Evolutionary conservation across 2,888 invertebrate genomes (phyloP).

Genomic region (Eustalomyia histrio): DNA sequence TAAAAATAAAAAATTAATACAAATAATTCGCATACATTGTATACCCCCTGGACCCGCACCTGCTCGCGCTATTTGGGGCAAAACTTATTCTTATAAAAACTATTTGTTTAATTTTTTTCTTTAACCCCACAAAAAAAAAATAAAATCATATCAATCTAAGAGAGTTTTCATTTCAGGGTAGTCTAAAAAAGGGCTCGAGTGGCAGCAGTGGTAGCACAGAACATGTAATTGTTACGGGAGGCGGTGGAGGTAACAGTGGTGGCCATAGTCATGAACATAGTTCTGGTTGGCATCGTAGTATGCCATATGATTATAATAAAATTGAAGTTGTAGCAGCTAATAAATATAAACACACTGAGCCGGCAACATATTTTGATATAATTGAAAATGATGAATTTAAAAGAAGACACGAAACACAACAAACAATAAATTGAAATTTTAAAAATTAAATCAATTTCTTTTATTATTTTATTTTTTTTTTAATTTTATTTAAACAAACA

Average conservation of each 20-base stretch:
- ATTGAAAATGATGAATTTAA: conserved; percentile 34
- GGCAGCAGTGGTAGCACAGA: conserved; percentile 79
- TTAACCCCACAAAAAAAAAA: no score
- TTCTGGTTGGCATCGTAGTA: conserved; percentile 80
- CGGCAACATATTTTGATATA: conserved; percentile 33
- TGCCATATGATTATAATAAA: conserved; percentile 67
- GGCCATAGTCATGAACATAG: conserved; percentile 71
- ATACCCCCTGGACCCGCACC: no score
- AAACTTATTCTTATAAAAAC: no score
- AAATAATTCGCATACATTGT: no score
- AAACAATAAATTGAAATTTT: conserved; percentile 8
- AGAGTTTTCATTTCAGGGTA: conserved; percentile 78
- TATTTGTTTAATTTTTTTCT: no score
- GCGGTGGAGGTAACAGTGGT: conserved; percentile 71
- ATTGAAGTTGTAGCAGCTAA: neutral
- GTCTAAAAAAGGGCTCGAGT: conserved; percentile 82
- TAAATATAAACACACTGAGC: conserved; percentile 30
- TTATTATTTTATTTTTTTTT: neutral
- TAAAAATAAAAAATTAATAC: no score
- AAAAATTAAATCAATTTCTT: conserved; percentile 23
- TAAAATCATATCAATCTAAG: no score
- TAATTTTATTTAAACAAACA: neutral
- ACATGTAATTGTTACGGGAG: conserved; percentile 81
- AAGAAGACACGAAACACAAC: conserved; percentile 24
- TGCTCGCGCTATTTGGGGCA: no score